These are phyloP conservation scores for Coleophora deauratella DNA, from an alignment of 2,888 invertebrate genomes.

Conservation along the genomic window DNA sequence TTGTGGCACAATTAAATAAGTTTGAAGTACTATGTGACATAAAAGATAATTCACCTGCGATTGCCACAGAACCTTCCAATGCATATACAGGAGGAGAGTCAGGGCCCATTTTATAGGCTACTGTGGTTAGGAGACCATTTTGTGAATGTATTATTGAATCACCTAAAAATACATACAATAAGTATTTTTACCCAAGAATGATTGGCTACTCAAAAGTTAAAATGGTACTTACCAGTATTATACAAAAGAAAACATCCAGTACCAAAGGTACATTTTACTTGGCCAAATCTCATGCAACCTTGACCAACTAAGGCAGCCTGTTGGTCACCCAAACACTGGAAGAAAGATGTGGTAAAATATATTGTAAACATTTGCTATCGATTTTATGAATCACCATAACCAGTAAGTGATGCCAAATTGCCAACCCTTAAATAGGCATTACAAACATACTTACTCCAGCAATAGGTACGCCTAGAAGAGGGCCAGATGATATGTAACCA, in stretches of 20 bases:
- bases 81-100: slow-evolving; percentile 86
- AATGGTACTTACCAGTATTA: slow-evolving; percentile 82
- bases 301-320: slow-evolving; percentile 96
- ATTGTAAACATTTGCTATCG: too few species aligned
- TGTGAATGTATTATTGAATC: slow-evolving; percentile 83
- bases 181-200: background rate
- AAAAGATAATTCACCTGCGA: slow-evolving; percentile 74
- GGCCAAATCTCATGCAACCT: slow-evolving; percentile 88
- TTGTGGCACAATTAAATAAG: too few species aligned
- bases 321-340: slow-evolving; percentile 93
- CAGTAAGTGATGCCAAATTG: too few species aligned
- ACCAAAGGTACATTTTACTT: slow-evolving; percentile 96
- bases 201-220: too few species aligned
- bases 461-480: slow-evolving; percentile 86
- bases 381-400: too few species aligned
- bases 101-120: slow-evolving; percentile 91
- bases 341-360: slow-evolving; percentile 8
- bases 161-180: slow-evolving; percentile 57
- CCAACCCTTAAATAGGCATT: too few species aligned
- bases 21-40: too few species aligned
- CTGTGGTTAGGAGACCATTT: slow-evolving; percentile 91
- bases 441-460: slow-evolving; percentile 83
- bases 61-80: slow-evolving; percentile 92
- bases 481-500: slow-evolving; percentile 83
- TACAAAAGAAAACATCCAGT: slow-evolving; percentile 96